These are phyloP conservation scores for Apolygus lucorum DNA, from an alignment of 1,140 invertebrate genomes.

Conservation along the genomic window DNA sequence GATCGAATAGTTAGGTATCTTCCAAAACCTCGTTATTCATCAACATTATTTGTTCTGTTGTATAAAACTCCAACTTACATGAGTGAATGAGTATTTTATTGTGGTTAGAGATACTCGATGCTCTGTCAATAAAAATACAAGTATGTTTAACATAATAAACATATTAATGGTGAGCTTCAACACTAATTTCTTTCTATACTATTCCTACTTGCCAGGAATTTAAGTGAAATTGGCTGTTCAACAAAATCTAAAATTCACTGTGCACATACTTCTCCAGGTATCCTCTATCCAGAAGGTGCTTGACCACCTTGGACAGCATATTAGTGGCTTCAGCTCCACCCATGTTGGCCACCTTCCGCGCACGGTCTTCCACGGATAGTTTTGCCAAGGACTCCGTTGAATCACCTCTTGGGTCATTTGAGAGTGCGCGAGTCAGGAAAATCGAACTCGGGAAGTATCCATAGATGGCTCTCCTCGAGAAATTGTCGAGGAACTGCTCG, in stretches of 20 bases:
- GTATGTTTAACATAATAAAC: background rate
- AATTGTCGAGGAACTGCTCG: slow-evolving; percentile 15
- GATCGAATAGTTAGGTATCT: too few species aligned
- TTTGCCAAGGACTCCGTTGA: background rate
- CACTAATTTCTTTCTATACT: background rate
- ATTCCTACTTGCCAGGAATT: background rate
- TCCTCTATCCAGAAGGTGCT: background rate
- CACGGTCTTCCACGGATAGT: background rate
- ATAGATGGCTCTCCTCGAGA: slow-evolving; percentile 1
- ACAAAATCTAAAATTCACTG: background rate
- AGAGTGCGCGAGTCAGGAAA: slow-evolving; percentile 3
- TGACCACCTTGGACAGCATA: background rate
- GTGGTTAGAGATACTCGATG: background rate
- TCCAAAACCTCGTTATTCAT: too few species aligned
- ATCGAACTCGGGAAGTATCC: slow-evolving; percentile 9
- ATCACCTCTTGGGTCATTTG: background rate
- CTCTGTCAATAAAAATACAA: background rate
- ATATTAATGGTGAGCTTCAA: background rate
- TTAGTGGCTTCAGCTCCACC: background rate
- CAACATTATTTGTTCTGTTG: too few species aligned
- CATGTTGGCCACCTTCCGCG: background rate
- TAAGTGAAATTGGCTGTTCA: background rate
- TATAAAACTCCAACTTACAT: background rate
- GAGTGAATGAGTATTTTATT: background rate
- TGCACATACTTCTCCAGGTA: slow-evolving; percentile 6